A percentile compares a stretch with the other conserved stretches of the same genome.
These are phyloP conservation scores for Dicycla oo DNA, from an alignment of 2,888 invertebrate species.

Conservation along the genomic window DNA sequence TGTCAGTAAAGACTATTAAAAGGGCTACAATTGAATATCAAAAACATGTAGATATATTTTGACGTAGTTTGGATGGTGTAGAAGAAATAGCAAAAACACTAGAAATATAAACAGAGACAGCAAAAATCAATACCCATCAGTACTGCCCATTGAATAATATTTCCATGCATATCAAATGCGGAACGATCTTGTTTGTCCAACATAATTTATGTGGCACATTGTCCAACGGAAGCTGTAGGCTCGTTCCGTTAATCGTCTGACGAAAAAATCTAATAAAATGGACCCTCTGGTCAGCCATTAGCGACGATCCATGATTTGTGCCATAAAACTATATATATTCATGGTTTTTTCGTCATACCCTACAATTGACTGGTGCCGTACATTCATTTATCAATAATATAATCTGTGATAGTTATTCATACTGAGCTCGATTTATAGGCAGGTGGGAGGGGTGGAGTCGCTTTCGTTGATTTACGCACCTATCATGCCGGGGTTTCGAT, in stretches of 20 bases:
- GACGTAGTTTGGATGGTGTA: neutral
- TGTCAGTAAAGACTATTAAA: neutral
- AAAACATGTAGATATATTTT: neutral
- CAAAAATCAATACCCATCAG: constrained; percentile 60
- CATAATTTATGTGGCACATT: constrained; percentile 86
- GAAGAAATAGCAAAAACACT: neutral
- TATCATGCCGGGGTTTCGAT: no score
- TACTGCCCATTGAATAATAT: constrained; percentile 58
- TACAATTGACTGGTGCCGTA: constrained; percentile 80
- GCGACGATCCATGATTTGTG: constrained; percentile 81
- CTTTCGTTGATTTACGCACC: constrained; percentile 18
- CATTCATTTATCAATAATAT: constrained; percentile 87
- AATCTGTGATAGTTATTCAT: constrained; percentile 88
- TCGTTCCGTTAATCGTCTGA: constrained; percentile 84
- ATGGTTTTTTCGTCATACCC: constrained; percentile 78
- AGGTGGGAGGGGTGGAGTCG: constrained; percentile 73
- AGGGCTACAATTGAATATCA: neutral
- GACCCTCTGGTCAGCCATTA: constrained; percentile 80
- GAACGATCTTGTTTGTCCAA: constrained; percentile 83
- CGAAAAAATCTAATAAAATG: constrained; percentile 84
- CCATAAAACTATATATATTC: constrained; percentile 84
- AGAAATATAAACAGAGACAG: constrained; percentile 24
- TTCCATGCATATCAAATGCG: constrained; percentile 77
- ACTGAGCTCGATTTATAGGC: constrained; percentile 81
- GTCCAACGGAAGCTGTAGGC: constrained; percentile 88